Evolutionary conservation across 2,797 vertebrate species (phyloP), one percentile per base, ranked within the genome.

Genomic region (Smutsia temminckii): DNA sequence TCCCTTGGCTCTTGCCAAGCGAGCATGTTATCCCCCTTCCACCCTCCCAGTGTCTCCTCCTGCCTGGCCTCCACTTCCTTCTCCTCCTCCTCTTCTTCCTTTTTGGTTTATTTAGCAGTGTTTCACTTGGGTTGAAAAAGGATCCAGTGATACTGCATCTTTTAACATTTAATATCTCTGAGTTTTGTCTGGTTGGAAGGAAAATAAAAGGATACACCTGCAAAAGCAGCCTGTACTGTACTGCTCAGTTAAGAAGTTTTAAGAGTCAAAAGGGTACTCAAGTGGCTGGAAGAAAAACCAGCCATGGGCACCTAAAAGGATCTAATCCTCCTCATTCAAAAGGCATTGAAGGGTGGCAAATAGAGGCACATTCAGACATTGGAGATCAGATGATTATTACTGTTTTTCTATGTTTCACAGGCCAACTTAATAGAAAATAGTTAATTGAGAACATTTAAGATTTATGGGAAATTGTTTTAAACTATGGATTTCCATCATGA

Each of bases 381-480:
- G 55, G 20, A 57, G 27, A 42, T 72, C 32, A 27, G 13, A 37
- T 84, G 14, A 32, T 69, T n/a, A 29, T 53, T 46, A 27, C 3
- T 32, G 8, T 57, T 84, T 46, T 71, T 68, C 37, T 86, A 3
- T 0, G 9, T 93, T 80, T 63, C 11, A 1, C 66, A 84, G 46
- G 40, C 29, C 27, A 32, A 74, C 34, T 91, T 69, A 25, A 68
- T 80, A 68, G 46, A 75, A 96, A 55, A 55, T 91, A 77, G 46
- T 78, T 79, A 79, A 23, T 37, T 94, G 83, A 89, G 40, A 71
- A 53, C 18, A 84, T 66, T 29, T 77, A 81, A 63, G 42, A 85
- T 53, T 86, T 64, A 55, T 17, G 10, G 42, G 42, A 68, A 83
- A 85, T 84, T 27, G 3, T 86, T 88, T 96, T 75, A 84, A 72